Base-by-base conservation (phyloP, 2,113 vertebrate genomes). In the Hystrix brachyura region DNA sequence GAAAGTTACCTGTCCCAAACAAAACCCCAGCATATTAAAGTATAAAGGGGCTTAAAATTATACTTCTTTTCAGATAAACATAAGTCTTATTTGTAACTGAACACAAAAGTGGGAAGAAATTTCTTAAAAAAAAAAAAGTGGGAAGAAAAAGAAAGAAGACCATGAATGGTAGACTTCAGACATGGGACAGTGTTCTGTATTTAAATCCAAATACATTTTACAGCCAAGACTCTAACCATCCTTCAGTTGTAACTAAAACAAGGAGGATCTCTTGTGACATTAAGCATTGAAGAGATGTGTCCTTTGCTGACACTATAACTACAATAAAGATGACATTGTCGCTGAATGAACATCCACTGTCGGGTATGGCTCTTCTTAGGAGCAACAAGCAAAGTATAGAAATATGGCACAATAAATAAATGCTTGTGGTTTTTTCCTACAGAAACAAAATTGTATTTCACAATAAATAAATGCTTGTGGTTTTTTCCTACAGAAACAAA, bases 401-500 rank as follows among this genome's bases (percentile, higher is more conserved):
- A 80, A 79, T 32, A 65, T 7, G 23, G 46, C 34, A 94, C 46
- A 95, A 88, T 51, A 48, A 95, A 88, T 51, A 48, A 57, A 80
- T 1, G 76, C 2, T 43, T 80, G 38, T 57, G 69, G 25, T n/a
- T 12, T 92, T 94, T 92, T 89, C 29, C n/a, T 65, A 86, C 2
- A 97, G 53, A 87, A 76, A 90, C 12, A 81, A 17, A 80, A 74
- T 43, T 92, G 65, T 29, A 67, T 64, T 82, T 88, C 34, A 94
- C 46, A 95, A 88, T 51, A 48, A n/a, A n/a, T n/a, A n/a, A 57
- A 80, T 1, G 76, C 2, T 43, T 80, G 38, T 57, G 69, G 25
- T n/a, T 12, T 92, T 94, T 92, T 89, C 29, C n/a, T 65, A 86
- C 2, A 97, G 53, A 87, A 76, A 90, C 12, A 81, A 17, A 80